Percentiles rank a stretch among this genome's conserved stretches.
phyloP scores from a whole-genome alignment of 2,888 invertebrate species.

The Conchocele bisecta region DNA sequence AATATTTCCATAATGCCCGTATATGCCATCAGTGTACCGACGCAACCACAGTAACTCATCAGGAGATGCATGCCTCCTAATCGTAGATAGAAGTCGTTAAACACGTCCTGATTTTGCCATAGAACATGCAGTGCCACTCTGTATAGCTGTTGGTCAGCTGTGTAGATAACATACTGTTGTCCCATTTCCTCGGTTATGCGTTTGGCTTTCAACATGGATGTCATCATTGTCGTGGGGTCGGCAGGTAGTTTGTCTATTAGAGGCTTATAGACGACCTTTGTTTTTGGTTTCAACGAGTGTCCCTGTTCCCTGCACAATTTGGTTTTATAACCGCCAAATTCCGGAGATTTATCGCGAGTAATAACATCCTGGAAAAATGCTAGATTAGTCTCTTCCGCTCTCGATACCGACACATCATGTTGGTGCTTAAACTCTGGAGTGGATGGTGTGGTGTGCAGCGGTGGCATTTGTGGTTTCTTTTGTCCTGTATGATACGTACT shows the following conservation, averaged over 20 bases:
- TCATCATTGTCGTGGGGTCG: constrained; percentile 52
- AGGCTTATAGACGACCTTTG: constrained; percentile 45
- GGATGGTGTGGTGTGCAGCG: no score
- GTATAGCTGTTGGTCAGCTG: constrained; percentile 58
- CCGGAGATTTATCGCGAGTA: constrained; percentile 1
- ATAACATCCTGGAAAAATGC: constrained; percentile 28
- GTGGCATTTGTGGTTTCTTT: no score
- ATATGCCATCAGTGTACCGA: constrained; percentile 55
- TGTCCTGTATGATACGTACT: no score
- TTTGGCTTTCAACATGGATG: constrained; percentile 35
- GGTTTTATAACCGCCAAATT: constrained; percentile 53
- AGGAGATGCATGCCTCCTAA: constrained; percentile 64
- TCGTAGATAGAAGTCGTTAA: constrained; percentile 30
- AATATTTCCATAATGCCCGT: constrained; percentile 56
- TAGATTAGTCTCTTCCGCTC: constrained; percentile 5
- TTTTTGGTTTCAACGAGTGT: constrained; percentile 24
- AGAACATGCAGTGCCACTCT: constrained; percentile 41
- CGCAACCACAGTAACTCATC: constrained; percentile 57
- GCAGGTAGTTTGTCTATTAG: constrained; percentile 48
- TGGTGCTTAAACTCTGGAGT: no score
- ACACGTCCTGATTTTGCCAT: constrained; percentile 49
- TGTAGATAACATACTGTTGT: constrained; percentile 42
- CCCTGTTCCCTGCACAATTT: constrained; percentile 33
- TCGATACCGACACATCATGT: background rate
- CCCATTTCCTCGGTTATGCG: constrained; percentile 16